phyloP scores from a whole-genome alignment of 2,113 vertebrate species.

The Nestor notabilis region DNA sequence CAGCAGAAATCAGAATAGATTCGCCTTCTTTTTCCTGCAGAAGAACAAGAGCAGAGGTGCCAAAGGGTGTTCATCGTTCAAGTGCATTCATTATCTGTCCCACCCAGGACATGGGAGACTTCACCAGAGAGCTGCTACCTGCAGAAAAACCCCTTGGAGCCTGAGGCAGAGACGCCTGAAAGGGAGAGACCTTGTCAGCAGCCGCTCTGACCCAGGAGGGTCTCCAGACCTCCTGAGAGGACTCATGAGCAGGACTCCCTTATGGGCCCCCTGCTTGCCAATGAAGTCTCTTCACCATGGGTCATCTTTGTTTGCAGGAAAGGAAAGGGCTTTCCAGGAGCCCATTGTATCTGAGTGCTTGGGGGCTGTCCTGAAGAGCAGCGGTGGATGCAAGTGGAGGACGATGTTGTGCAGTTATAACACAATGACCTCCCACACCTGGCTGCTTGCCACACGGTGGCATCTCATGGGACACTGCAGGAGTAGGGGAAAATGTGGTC shows the following conservation, averaged over 20 bases:
- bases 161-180: background rate
- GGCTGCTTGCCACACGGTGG: background rate
- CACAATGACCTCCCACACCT: background rate
- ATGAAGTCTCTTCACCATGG: too few species aligned
- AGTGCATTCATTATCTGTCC: background rate
- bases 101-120: background rate
- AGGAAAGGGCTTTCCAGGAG: background rate
- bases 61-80: background rate
- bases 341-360: fast-evolving
- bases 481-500: too few species aligned
- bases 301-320: background rate
- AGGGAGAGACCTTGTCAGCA: background rate
- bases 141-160: background rate
- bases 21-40: background rate
- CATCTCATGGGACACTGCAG: background rate
- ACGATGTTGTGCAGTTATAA: too few species aligned
- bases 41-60: background rate
- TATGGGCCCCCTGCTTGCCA: background rate
- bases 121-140: fast-evolving
- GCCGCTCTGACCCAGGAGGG: background rate
- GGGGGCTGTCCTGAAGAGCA: background rate
- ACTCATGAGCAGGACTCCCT: background rate
- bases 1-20: background rate
- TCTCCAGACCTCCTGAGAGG: background rate
- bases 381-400: background rate